These are phyloP conservation scores for Penaeus japonicus DNA, from an alignment of 1,140 invertebrate genomes.

Conservation along the genomic window DNA sequence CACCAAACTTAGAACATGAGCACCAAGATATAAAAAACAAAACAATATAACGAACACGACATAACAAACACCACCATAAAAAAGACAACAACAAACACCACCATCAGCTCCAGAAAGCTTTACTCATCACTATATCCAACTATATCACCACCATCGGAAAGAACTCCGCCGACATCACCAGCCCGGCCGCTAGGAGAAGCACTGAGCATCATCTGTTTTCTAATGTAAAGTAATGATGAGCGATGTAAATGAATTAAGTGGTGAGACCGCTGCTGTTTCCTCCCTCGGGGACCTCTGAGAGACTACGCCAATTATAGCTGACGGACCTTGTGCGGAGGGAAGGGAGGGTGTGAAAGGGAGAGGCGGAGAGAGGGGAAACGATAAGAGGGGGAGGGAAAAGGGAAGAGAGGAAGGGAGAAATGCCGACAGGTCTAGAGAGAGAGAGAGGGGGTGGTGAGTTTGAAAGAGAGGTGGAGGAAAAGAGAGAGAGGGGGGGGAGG, in stretches of 20 bases:
- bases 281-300: background rate
- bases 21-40: no score
- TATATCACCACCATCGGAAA: no score
- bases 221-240: conserved; percentile 53
- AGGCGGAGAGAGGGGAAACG: conserved; percentile 17
- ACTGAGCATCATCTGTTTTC: conserved; percentile 50
- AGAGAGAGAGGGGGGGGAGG: background rate
- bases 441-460: background rate
- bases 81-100: no score
- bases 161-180: no score
- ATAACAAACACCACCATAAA: no score
- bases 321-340: background rate
- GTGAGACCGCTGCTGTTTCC: conserved; percentile 22
- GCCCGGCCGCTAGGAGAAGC: background rate
- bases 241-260: conserved; percentile 58
- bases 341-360: conserved; percentile 21
- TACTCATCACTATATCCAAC: no score
- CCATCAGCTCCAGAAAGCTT: no score
- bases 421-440: background rate
- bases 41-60: no score
- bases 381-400: background rate
- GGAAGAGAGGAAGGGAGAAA: background rate
- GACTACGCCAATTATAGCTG: background rate
- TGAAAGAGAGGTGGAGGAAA: background rate
- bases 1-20: no score